These are phyloP conservation scores for Numenius arquata DNA, from an alignment of 2,113 vertebrate genomes.

Conservation along the genomic window DNA sequence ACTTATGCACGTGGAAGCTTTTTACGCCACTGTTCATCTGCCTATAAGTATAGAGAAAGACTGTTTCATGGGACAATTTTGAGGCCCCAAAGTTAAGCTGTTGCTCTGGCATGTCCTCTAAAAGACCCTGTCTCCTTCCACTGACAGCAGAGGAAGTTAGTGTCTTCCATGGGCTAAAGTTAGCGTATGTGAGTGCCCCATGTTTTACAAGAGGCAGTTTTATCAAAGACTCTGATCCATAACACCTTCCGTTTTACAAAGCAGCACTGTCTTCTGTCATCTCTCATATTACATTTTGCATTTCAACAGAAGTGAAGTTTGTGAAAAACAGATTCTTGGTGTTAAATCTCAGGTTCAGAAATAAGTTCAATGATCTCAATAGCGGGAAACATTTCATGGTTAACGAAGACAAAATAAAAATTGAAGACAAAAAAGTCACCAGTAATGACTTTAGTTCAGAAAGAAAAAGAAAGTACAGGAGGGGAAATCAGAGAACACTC, in stretches of 20 bases:
- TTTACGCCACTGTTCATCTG: not conserved
- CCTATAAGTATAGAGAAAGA: not conserved
- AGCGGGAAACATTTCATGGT: not conserved
- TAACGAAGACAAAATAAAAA: not conserved
- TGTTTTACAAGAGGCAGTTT: not conserved
- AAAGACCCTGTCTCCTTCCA: not conserved
- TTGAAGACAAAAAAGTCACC: not conserved
- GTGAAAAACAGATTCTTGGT: not conserved
- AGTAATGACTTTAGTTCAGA: not conserved
- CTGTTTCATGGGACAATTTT: not conserved
- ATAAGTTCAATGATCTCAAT: not conserved
- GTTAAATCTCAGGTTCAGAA: not conserved
- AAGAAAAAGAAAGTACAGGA: not conserved
- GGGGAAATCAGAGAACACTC: not conserved
- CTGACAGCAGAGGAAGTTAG: not conserved
- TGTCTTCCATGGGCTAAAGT: not conserved
- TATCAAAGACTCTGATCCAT: not conserved
- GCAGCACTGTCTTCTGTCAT: not conserved
- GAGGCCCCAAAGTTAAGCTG: not conserved
- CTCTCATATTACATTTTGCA: not conserved
- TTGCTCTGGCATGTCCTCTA: not conserved
- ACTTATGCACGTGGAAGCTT: not conserved
- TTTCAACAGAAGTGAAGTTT: not conserved
- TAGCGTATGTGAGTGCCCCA: not conserved
- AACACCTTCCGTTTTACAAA: not conserved